These are phyloP conservation scores for Cotesia glomerata DNA, from an alignment of 1,140 invertebrate genomes.

Conservation along the genomic window DNA sequence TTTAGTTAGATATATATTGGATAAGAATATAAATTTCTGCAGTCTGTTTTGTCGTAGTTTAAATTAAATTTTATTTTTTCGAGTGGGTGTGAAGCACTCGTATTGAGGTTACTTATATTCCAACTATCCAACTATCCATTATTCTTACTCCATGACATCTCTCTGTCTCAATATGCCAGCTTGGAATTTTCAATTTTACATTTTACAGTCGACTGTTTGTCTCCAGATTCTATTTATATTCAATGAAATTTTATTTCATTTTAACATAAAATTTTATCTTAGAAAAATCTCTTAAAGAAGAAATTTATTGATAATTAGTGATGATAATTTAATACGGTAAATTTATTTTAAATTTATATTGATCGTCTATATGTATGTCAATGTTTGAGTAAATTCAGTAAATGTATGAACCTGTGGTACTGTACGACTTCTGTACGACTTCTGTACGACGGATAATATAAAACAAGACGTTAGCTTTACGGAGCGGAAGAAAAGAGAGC, in stretches of 20 bases:
- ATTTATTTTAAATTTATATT: neutral
- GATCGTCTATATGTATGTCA: neutral
- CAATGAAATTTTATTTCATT: neutral
- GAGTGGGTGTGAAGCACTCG: slow-evolving; percentile 28
- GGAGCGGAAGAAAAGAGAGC: slow-evolving; percentile 36
- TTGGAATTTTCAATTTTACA: slow-evolving; percentile 47
- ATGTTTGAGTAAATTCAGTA: slow-evolving; percentile 14
- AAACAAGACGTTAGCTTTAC: slow-evolving; percentile 43
- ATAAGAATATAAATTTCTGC: neutral
- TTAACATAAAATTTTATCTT: neutral
- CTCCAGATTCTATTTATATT: slow-evolving; percentile 39
- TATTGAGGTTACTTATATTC: too few relatives aligned
- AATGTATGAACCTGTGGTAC: too few relatives aligned
- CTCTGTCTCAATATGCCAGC: slow-evolving; percentile 14
- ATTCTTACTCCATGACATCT: slow-evolving; percentile 8
- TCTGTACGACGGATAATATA: slow-evolving; percentile 16
- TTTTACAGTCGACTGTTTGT: slow-evolving; percentile 32
- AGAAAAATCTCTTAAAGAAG: neutral
- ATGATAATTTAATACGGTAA: neutral
- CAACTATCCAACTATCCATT: slow-evolving; percentile 31
- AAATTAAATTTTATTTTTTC: slow-evolving; percentile 49
- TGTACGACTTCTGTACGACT: too few relatives aligned
- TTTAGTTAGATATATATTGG: neutral
- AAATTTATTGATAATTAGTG: neutral
- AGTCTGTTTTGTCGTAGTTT: slow-evolving; percentile 38